A percentile compares a stretch with the other conserved stretches of the same genome.
Conservation (phyloP, 2,797 vertebrate genomes). For the Lerista edwardsae region DNA sequence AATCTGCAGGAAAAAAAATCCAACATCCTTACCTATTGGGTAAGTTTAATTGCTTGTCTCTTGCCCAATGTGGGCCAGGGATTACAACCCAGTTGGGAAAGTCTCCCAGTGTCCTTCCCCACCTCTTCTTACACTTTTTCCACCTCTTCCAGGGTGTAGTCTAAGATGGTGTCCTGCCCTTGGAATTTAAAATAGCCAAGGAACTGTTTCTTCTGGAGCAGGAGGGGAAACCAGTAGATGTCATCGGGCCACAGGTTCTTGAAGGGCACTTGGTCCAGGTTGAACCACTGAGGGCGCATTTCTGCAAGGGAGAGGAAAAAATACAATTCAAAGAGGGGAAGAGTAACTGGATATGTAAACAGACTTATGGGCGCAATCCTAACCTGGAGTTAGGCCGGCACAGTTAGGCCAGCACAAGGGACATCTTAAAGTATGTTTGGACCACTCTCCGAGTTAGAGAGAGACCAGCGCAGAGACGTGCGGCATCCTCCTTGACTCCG, state of each 20-base stretch:
- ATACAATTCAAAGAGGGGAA: neutral
- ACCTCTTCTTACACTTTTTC: conserved; percentile 68
- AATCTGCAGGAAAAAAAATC: too few relatives aligned
- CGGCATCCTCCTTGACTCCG: too few relatives aligned
- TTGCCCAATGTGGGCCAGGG: neutral
- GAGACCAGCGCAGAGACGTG: too few relatives aligned
- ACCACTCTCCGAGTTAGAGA: too few relatives aligned
- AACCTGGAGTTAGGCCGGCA: too few relatives aligned
- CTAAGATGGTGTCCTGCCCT: conserved; percentile 88
- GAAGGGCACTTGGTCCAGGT: conserved; percentile 86
- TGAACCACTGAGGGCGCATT: conserved; percentile 95
- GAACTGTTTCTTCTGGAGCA: conserved; percentile 91
- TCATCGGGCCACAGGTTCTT: conserved; percentile 92
- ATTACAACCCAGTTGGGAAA: accelerated
- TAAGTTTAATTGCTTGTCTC: accelerated
- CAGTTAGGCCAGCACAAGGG: too few relatives aligned
- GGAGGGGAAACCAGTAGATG: conserved; percentile 88
- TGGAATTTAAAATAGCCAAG: conserved; percentile 91
- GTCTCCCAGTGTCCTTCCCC: neutral
- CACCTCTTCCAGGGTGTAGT: conserved; percentile 86
- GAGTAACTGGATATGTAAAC: neutral
- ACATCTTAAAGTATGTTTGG: too few relatives aligned
- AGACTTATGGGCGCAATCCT: too few relatives aligned
- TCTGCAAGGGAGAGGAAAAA: conserved; percentile 68
- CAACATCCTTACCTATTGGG: too few relatives aligned